Base-by-base conservation (phyloP, 1,140 invertebrate species). In the Pomacea maculata region DNA sequence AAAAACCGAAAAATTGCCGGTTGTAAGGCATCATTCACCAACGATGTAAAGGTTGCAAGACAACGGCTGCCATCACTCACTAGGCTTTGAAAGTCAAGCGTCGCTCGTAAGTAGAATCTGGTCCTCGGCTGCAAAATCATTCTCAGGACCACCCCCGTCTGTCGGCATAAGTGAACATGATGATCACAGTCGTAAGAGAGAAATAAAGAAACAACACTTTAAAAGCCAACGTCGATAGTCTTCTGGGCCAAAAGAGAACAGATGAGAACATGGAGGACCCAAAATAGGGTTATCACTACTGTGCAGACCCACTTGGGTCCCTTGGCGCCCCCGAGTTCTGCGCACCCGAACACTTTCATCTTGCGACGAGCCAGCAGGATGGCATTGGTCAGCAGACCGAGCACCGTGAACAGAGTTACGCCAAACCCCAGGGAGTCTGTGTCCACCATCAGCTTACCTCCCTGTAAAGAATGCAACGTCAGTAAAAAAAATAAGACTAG, bases 311-410 rank as follows among this genome's bases (percentile, higher is more conserved):
- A 91, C 82, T 92, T 93, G 3, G 88, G 73, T 9, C 82, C 80
- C 9, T 77, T 82, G 17, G 92, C 92, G 21, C 94, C 94, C 29
- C 94, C 94, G 6, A 95, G 89, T 88, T 95, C 94, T 19, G 92
- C 93, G 75, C 92, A 91, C n/a, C 94, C 94, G 85, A 94, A 94
- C 15, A 91, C 54, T 2, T 82, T 75, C 25, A 93, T 45, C 67
- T 78, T 81, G 34, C 89, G 91, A 80, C 94, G 86, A 8, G 91
- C 29, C 19, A 94, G 79, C 0, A 95, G 84, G 8, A 94, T 55
- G 1, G 84, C 78, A 12, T 94, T 90, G 54, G 92, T 91, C 8
- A 93, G 54, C n/a, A 93, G 80, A 7, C 93, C 92, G 68, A 90
- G 89, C 6, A 92, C 89, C 8, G 93, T 91, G 89, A 93, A 95